Evolutionary conservation across 2,113 vertebrate species (phyloP).

Genomic region (Procavia capensis): DNA sequence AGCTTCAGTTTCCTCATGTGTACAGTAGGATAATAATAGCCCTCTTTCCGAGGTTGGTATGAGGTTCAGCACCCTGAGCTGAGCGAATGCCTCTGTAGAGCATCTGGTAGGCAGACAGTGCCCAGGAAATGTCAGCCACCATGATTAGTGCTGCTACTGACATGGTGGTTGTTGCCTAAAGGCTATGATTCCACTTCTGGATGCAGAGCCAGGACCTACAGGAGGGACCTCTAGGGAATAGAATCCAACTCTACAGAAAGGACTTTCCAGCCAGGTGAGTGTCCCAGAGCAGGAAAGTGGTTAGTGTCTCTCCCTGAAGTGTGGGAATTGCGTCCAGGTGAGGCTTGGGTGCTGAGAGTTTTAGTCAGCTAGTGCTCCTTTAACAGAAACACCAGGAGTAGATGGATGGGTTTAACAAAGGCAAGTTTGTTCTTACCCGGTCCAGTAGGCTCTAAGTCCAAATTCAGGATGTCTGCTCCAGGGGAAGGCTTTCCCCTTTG

Average conservation of each 20-base stretch:
- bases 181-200: not conserved
- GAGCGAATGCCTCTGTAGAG: not conserved
- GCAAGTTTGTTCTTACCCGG: too few species aligned
- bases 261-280: not conserved
- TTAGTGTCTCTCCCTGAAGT: rapidly evolving
- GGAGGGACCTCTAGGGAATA: not conserved
- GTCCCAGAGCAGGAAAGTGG: not conserved
- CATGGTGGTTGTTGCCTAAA: rapidly evolving
- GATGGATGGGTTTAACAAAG: too few species aligned
- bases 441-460: too few species aligned
- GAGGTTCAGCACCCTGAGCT: not conserved
- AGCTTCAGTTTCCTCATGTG: not conserved
- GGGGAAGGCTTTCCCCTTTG: too few species aligned
- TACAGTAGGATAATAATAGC: not conserved
- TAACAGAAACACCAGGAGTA: too few species aligned
- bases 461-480: too few species aligned
- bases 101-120: not conserved
- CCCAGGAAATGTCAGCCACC: not conserved
- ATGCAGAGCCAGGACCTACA: not conserved
- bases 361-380: too few species aligned
- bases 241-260: not conserved
- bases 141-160: rapidly evolving
- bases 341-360: not conserved
- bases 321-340: not conserved
- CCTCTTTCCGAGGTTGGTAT: not conserved